phyloP scores from a whole-genome alignment of 2,113 vertebrate species.

The Sturnira hondurensis region DNA sequence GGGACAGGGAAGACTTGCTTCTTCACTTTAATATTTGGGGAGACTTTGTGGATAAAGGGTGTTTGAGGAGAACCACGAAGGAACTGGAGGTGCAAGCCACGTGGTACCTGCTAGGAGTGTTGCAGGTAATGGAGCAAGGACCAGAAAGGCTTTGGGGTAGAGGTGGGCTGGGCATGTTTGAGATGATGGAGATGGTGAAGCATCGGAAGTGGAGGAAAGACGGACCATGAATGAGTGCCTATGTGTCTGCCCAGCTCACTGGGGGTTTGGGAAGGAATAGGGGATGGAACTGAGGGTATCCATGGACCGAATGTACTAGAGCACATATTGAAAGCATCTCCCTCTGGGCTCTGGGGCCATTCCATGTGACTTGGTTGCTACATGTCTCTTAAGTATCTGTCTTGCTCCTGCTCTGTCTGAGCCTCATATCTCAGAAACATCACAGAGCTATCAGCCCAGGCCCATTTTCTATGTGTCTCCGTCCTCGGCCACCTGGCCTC shows the following conservation, averaged over 20 bases:
- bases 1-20: neutral
- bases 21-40: neutral
- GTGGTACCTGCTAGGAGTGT: neutral
- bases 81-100: neutral
- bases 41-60: neutral
- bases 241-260: too few relatives aligned
- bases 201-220: neutral
- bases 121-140: neutral
- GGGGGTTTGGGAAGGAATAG: fast-evolving
- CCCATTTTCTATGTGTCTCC: neutral
- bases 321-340: neutral
- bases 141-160: too few relatives aligned
- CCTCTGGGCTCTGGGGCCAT: neutral
- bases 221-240: fast-evolving
- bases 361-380: neutral
- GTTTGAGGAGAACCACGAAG: neutral
- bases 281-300: neutral
- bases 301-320: fast-evolving
- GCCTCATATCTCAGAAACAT: neutral
- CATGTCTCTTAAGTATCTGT: fast-evolving
- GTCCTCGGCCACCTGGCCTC: neutral
- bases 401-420: neutral
- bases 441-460: neutral
- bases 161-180: neutral
- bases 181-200: neutral